These are phyloP conservation scores for Drosophila micromelanica DNA, from an alignment of 1,140 invertebrate genomes.

Conservation along the genomic window DNA sequence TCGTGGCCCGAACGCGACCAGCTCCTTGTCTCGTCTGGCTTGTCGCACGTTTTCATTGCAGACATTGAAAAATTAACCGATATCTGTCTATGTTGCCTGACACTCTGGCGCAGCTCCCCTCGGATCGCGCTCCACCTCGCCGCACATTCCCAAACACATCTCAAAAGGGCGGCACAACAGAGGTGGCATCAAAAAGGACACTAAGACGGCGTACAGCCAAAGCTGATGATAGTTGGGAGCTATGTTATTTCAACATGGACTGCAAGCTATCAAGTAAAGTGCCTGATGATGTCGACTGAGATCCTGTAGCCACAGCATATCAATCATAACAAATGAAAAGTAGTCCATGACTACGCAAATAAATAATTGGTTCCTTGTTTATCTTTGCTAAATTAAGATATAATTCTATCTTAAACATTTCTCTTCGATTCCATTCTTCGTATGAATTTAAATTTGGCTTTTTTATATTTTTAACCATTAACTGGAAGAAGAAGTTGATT, in stretches of 20 bases:
- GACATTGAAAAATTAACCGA: constrained; percentile 80
- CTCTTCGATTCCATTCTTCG: too few species aligned
- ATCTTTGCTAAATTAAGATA: too few species aligned
- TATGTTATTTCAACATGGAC: constrained; percentile 1
- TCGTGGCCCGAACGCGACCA: background rate
- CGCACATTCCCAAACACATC: background rate
- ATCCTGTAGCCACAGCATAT: constrained; percentile 7
- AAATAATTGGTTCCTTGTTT: constrained; percentile 1
- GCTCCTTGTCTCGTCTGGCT: constrained; percentile 31
- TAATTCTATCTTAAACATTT: too few species aligned
- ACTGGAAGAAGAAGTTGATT: too few species aligned
- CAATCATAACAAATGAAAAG: constrained; percentile 24
- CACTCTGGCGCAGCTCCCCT: constrained; percentile 34
- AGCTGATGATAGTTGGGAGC: constrained; percentile 9
- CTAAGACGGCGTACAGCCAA: background rate
- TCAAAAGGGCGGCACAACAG: background rate
- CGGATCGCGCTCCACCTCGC: constrained; percentile 4
- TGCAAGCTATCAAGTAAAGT: constrained; percentile 28
- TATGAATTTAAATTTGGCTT: too few species aligned
- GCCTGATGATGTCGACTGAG: background rate
- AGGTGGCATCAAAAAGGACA: constrained; percentile 12
- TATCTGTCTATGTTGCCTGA: constrained; percentile 71
- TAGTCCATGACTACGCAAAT: background rate
- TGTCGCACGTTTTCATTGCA: constrained; percentile 68
- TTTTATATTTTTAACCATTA: too few species aligned